Base-by-base conservation (phyloP, 2,113 vertebrate genomes). In the Spheniscus mendiculus region DNA sequence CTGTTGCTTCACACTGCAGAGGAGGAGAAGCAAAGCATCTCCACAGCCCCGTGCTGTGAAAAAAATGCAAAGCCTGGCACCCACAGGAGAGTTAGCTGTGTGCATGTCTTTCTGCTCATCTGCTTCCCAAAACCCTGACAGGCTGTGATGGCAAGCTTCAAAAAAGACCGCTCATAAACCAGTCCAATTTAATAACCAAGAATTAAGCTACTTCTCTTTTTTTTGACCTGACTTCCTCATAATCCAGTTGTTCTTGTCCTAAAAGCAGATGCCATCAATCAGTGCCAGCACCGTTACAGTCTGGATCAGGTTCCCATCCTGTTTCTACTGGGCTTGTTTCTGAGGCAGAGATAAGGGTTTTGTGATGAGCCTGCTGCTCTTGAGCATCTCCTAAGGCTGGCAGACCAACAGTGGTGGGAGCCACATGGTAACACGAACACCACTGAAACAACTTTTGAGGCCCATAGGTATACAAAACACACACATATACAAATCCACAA, bases 391-490 rank as follows among this genome's bases (percentile, higher is more conserved):
- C 19, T 32, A 50, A 27, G 15, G 8, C 63, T 86, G 70, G 30
- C 62, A 87, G 36, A 62, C 42, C 3, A 3, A 8, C 0, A 1
- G 12, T 67, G 4, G 21, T 92, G 25, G 23, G 50, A 94, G 22
- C 18, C 27, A 58, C 47, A 11, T 9, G 30, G 67, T 34, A 94
- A 82, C n/a, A 83, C 0, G 1, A 91, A 67, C 63, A 91, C 14
- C 42, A 32, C 27, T 65, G 76, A 81, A 93, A 65, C 69, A 92
- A 34, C 52, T 67, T 90, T 89, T 77, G 77, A 80, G 83, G 45
- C 70, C 49, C 67, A 65, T 63, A 91, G 55, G 55, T 92, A 66
- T 74, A 63, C 66, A 87, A 93, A 90, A 72, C 21, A 77, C 62
- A 72, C 17, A 49, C 3, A 5, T 14, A 26, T 6, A 53, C 38